Evolutionary conservation across 2,888 invertebrate genomes (phyloP), one percentile per base, ranked within the genome.

Genomic region (Ophioninae sp.): DNA sequence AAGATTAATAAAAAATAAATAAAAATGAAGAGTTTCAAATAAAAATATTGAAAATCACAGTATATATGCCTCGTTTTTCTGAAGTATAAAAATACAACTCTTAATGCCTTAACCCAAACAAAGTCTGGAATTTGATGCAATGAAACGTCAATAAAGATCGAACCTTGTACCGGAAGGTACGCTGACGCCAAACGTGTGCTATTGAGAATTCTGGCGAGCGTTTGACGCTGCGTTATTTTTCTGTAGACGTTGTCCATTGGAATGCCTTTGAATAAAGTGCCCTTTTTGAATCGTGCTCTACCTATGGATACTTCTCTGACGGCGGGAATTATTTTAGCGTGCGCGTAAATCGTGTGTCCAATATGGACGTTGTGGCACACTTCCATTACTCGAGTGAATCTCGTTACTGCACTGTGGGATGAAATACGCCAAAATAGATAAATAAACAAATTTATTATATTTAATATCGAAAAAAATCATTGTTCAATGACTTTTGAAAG

Each of bases 351-450:
- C 0, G 95, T 94, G 85, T 93, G 94, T 77, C 94, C 91, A 0
- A 93, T 91, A 6, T 87, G 89, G 57, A 93, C 92, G 89, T 95
- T 94, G 86, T 94, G 95, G 89, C 95, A 95, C 0, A 95, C 93
- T 86, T 93, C 93, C 85, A 94, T 94, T 8, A 93, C 88, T 21
- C 93, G 92, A 83, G 94, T 91, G 89, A 95, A 94, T 10, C 92
- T 90, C 2, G 13, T 39, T 6, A 6, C 6, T 17, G 67, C 67
- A 41, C 37, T 20, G 13, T 64, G 20, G 37, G 56, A 20, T 37
- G 7, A 67, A 7, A 76, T 50, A 76, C 41, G 17, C 57, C 17
- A 30, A 3, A 13, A 30, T 30, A 30, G 30, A 30, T 30, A 6
- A 20, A 13, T 41, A 41, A 44, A 44, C 23, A 44, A 23, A 7